A percentile compares a stretch with the other conserved stretches of the same genome.
phyloP scores from a whole-genome alignment of 2,113 vertebrate genomes.

The human (Homo sapiens) region GRCh38 chr14:82195501-82196000 shows the following conservation, averaged over 20 bases:
- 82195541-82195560: background rate
- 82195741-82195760: background rate
- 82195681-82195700: background rate
- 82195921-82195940: background rate
- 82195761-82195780: background rate
- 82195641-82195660: background rate
- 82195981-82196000: background rate
- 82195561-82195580: background rate
- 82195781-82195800: background rate
- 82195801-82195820: background rate
- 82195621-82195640: conserved; percentile 7
- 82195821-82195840: background rate
- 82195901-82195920: background rate
- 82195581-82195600: background rate
- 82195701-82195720: background rate
- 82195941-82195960: background rate
- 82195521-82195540: background rate
- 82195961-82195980: background rate
- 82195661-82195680: background rate
- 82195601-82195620: background rate
- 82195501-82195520: background rate
- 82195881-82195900: background rate
- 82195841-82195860: background rate
- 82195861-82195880: background rate
- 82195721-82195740: background rate